Percentiles rank a stretch among this genome's conserved stretches.
Evolutionary conservation across 2,888 invertebrate genomes (phyloP).

Genomic region (Biston stratarius): DNA sequence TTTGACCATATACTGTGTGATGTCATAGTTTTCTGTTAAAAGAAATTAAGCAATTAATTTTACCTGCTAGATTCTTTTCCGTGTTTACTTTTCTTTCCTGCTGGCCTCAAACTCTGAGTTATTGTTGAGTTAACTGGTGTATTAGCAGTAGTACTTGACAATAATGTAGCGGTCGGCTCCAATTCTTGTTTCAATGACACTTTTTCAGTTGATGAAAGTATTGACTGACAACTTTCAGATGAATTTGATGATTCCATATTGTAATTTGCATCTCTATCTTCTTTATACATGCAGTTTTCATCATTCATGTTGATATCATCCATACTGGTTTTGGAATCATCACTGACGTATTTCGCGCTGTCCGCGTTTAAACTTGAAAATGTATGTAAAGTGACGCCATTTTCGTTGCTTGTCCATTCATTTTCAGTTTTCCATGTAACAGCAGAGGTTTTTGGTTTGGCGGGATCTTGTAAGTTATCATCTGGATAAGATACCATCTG

Average conservation of each 20-base stretch:
- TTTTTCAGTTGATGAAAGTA: conserved; percentile 65
- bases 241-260: conserved; percentile 84
- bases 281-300: conserved; percentile 80
- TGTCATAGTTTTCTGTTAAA: too few relatives aligned
- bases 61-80: conserved; percentile 80
- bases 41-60: not conserved
- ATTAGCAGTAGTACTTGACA: conserved; percentile 67
- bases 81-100: conserved; percentile 72
- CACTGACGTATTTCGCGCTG: conserved; percentile 75
- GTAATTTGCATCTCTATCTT: conserved; percentile 79
- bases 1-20: too few relatives aligned
- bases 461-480: conserved; percentile 77
- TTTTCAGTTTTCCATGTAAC: conserved; percentile 77
- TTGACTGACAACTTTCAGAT: conserved; percentile 80
- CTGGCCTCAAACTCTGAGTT: conserved; percentile 64
- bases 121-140: conserved; percentile 67
- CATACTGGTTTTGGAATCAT: conserved; percentile 81
- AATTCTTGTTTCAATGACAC: conserved; percentile 67
- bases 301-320: conserved; percentile 81
- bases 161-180: conserved; percentile 64
- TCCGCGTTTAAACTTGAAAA: conserved; percentile 72
- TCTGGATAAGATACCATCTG: conserved; percentile 81
- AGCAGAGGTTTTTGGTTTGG: conserved; percentile 80
- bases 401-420: conserved; percentile 75
- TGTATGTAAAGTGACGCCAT: conserved; percentile 72